Base-by-base conservation (phyloP, 1,140 invertebrate species). In the Drepana arcuata region DNA sequence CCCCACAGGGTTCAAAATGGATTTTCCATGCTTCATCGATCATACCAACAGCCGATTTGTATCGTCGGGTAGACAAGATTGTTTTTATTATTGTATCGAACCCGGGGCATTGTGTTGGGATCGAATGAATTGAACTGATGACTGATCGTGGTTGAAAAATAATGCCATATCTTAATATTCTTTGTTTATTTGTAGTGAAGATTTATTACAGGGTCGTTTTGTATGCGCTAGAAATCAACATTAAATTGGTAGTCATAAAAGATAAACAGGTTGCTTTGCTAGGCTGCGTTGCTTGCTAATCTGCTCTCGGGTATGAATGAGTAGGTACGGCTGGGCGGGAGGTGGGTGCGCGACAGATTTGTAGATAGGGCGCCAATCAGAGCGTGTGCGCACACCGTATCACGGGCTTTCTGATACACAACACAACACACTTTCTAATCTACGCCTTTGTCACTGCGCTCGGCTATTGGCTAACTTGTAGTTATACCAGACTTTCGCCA, bases 371-470 rank as follows among this genome's bases (percentile, higher is more conserved):
- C 67, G 65, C 50, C 58, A 77, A 79, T 73, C 74, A 77, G 71
- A 77, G 68, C 73, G 77, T 70, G 60, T 65, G 65, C 63, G 45
- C 56, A 44, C 59, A 37, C 60, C 56, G 63, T 71, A 70, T 71
- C 59, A 68, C 61, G 52, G 62, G 47, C 71, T 66, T 61, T 72
- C 64, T 66, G 65, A 78, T 72, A 78, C 60, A 71, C 65, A 70
- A 66, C 62, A 61, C 62, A 73, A 70, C 70, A 73, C 70, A 82
- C 77, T 82, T 82, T 82, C 78, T 82, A 82, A 82, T 79, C 71
- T 79, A 52, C 62, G 69, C 58, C 74, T 78, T 79, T 78, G 74
- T 82, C 77, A 77, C 68, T 71, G 57, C 53, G 47, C 46, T 61
- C 65, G 62, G 41, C 62, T 73, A 78, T 77, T 74, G 71, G 73